Conservation (phyloP, 1,140 invertebrate genomes). For the Heliothis subflexa region DNA sequence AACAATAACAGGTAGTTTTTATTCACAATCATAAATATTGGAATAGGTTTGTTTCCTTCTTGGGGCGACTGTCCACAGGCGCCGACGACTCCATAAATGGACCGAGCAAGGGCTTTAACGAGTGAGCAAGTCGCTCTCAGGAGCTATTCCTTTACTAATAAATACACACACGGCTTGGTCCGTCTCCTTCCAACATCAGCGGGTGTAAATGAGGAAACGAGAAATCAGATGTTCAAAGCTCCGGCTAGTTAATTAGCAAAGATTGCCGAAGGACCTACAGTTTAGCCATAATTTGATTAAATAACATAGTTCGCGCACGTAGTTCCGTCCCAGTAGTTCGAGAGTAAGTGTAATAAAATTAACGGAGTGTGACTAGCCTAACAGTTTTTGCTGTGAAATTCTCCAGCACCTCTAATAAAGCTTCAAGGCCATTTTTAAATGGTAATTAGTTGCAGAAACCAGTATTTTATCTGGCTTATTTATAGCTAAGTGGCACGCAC, state of each 20-base stretch:
- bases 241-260: constrained; percentile 12
- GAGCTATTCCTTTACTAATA: constrained; percentile 48
- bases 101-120: constrained; percentile 50
- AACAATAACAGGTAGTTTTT: constrained; percentile 25
- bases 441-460: constrained; percentile 47
- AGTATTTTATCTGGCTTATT: constrained; percentile 51
- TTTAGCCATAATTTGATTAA: constrained; percentile 27
- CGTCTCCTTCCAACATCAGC: constrained; percentile 12
- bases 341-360: constrained; percentile 35
- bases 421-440: constrained; percentile 49
- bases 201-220: constrained; percentile 1
- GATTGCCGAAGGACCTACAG: constrained; percentile 2
- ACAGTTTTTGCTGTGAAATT: constrained; percentile 34
- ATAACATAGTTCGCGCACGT: constrained; percentile 7
- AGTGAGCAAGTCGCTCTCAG: constrained; percentile 47
- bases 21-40: constrained; percentile 25
- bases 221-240: background rate
- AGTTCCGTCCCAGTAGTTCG: background rate
- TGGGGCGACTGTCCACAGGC: constrained; percentile 42
- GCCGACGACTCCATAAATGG: constrained; percentile 52
- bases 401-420: constrained; percentile 34
- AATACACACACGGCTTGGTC: constrained; percentile 36
- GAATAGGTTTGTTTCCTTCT: constrained; percentile 50
- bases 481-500: constrained; percentile 53
- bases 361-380: constrained; percentile 31